Evolutionary conservation across 2,888 invertebrate genomes (phyloP).

Genomic region (Villa cingulata): DNA sequence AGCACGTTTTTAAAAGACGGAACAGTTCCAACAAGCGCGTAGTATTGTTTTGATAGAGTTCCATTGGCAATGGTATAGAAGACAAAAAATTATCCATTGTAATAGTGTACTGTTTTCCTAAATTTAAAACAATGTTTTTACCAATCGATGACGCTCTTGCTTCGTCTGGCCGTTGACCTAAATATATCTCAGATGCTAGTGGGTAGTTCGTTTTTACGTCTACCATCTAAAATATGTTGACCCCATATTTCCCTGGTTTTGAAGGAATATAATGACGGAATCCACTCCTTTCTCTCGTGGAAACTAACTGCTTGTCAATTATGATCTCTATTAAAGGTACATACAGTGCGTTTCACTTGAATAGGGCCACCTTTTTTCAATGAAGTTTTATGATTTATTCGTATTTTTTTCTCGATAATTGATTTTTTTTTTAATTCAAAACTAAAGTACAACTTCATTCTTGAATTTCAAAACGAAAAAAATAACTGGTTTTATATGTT

Average conservation of each 20-base stretch:
- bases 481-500: too few relatives aligned
- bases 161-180: slow-evolving; percentile 3
- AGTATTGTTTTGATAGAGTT: background rate
- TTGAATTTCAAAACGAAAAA: too few relatives aligned
- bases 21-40: slow-evolving; percentile 1
- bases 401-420: too few relatives aligned
- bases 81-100: slow-evolving; percentile 8
- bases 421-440: too few relatives aligned
- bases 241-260: slow-evolving; percentile 21
- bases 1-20: slow-evolving; percentile 1
- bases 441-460: too few relatives aligned
- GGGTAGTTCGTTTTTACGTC: slow-evolving; percentile 4
- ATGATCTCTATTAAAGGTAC: background rate
- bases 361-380: too few relatives aligned
- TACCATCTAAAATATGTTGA: slow-evolving; percentile 20
- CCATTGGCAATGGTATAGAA: background rate
- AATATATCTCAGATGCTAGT: background rate
- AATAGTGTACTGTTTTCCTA: background rate
- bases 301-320: slow-evolving; percentile 10
- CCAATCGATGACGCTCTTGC: background rate
- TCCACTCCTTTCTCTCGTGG: slow-evolving; percentile 19
- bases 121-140: too few relatives aligned
- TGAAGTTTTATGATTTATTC: too few relatives aligned
- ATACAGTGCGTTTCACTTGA: too few relatives aligned
- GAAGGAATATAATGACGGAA: slow-evolving; percentile 10